These are phyloP conservation scores for Cheilosia scutellata DNA, from an alignment of 2,888 invertebrate species.

Conservation along the genomic window DNA sequence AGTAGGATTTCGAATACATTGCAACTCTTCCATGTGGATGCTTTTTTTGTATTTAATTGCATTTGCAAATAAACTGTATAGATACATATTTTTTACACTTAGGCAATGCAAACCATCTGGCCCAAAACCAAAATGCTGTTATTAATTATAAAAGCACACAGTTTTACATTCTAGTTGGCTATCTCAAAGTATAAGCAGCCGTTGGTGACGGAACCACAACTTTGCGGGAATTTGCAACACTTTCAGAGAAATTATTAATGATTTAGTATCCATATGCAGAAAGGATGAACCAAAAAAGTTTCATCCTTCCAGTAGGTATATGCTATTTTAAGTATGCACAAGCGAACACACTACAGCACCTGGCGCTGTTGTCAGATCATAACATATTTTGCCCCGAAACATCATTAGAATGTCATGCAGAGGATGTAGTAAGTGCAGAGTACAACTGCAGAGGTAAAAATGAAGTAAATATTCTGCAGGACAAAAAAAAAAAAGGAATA, in stretches of 20 bases:
- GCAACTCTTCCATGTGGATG: no score
- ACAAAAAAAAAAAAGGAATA: background rate
- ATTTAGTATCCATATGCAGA: slow-evolving; percentile 59
- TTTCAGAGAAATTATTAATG: slow-evolving; percentile 40
- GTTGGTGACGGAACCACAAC: slow-evolving; percentile 28
- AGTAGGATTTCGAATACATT: no score
- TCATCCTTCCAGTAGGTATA: background rate
- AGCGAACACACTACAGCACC: slow-evolving; percentile 22
- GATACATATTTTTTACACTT: no score
- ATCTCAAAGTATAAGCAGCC: background rate
- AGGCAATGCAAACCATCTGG: background rate
- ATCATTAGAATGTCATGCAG: slow-evolving; percentile 69
- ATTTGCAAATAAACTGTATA: no score
- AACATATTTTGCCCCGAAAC: slow-evolving; percentile 70
- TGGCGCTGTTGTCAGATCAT: slow-evolving; percentile 53
- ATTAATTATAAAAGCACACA: background rate
- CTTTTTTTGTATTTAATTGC: no score
- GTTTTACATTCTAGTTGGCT: background rate
- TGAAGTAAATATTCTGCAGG: background rate
- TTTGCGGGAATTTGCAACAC: slow-evolving; percentile 25
- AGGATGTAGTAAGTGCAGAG: slow-evolving; percentile 60
- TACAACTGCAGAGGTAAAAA: slow-evolving; percentile 62
- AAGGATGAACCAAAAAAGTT: slow-evolving; percentile 40
- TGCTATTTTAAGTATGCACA: slow-evolving; percentile 20
- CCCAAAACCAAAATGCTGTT: background rate